Conservation (phyloP, 2,113 vertebrate genomes). For the Uria aalge region DNA sequence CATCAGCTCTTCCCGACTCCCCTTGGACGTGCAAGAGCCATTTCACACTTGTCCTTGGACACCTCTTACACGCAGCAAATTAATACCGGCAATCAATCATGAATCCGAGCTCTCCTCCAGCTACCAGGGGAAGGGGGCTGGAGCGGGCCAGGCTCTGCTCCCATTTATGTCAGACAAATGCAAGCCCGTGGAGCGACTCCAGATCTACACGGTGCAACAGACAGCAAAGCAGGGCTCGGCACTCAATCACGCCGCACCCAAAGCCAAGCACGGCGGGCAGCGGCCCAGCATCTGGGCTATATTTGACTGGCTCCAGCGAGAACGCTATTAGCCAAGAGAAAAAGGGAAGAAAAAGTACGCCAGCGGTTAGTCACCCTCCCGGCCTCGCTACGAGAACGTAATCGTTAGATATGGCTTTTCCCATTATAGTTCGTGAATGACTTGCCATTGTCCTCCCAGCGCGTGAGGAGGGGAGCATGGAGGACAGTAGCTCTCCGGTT, state of each 20-base stretch:
- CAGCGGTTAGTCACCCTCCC: background rate
- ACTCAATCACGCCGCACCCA: background rate
- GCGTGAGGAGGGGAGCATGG: background rate
- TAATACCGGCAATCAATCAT: constrained; percentile 28
- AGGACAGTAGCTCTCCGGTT: background rate
- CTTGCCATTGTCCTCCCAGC: constrained; percentile 44
- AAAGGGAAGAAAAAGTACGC: background rate
- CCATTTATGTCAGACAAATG: constrained; percentile 46
- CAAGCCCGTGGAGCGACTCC: constrained; percentile 26
- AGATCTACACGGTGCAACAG: background rate
- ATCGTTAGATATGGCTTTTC: constrained; percentile 39
- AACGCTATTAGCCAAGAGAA: constrained; percentile 3
- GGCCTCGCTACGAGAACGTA: constrained; percentile 17
- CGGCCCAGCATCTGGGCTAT: background rate
- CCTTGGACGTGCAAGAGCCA: background rate
- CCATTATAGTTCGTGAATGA: constrained; percentile 45
- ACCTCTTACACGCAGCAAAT: constrained; percentile 15
- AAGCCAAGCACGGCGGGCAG: background rate
- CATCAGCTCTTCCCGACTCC: background rate
- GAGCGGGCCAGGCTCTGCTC: constrained; percentile 35
- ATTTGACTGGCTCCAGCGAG: background rate
- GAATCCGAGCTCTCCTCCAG: constrained; percentile 19
- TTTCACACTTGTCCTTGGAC: constrained; percentile 39
- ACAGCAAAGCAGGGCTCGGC: background rate
- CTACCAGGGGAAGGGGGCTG: background rate